Conservation (phyloP, 2,797 vertebrate species). For the Centropyge bicolor region DNA sequence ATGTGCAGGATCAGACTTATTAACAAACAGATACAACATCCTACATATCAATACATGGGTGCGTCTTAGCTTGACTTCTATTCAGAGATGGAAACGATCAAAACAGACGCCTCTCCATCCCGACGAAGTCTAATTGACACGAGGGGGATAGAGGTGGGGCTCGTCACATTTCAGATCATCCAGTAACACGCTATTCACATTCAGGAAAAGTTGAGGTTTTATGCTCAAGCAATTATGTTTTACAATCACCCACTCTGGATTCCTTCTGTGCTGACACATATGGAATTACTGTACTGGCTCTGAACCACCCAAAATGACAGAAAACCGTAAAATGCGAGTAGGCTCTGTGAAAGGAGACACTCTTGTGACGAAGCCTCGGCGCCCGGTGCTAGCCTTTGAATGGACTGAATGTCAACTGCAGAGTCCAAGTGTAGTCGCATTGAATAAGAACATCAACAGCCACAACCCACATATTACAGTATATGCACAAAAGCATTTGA, state of each 20-base stretch:
- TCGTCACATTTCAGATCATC: constrained; percentile 48
- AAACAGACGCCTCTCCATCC: constrained; percentile 56
- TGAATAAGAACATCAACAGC: constrained; percentile 49
- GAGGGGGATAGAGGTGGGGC: constrained; percentile 18
- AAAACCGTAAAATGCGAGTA: constrained; percentile 69
- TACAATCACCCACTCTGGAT: constrained; percentile 70
- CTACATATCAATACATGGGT: constrained; percentile 8
- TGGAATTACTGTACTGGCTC: constrained; percentile 70
- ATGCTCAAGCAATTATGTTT: constrained; percentile 70
- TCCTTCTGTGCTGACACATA: constrained; percentile 74
- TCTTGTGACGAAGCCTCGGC: constrained; percentile 53
- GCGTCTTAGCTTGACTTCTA: constrained; percentile 17
- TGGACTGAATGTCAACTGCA: constrained; percentile 53
- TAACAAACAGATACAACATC: constrained; percentile 15
- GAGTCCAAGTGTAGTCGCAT: constrained; percentile 49
- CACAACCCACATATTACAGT: constrained; percentile 51
- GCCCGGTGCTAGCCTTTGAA: constrained; percentile 44
- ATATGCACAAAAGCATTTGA: constrained; percentile 55
- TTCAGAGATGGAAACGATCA: constrained; percentile 34
- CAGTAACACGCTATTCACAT: constrained; percentile 53
- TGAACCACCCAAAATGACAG: constrained; percentile 68
- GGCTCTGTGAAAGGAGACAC: constrained; percentile 67
- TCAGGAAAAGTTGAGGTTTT: constrained; percentile 68
- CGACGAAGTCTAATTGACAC: constrained; percentile 31
- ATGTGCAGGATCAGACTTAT: constrained; percentile 10